Conservation (phyloP, 2,888 invertebrate species). For the Tipula unca region DNA sequence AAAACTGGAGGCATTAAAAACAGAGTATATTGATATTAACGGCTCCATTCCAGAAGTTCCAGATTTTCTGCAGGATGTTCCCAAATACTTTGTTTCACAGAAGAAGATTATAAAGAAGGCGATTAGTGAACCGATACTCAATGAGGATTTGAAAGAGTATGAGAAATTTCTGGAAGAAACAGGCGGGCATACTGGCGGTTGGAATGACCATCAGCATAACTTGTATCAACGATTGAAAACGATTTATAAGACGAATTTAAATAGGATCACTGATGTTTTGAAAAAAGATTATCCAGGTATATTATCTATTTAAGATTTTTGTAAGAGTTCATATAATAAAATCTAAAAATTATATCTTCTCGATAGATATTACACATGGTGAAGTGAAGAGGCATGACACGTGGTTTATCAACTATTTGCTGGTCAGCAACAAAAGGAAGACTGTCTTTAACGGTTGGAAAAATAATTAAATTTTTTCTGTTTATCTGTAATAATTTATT, state of each 20-base stretch:
- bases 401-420: conserved; percentile 44
- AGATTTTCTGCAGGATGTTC: conserved; percentile 1
- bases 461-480: conserved; percentile 23
- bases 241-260: conserved; percentile 28
- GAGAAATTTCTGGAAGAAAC: conserved; percentile 46
- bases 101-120: not conserved
- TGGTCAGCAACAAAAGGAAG: conserved; percentile 41
- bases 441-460: conserved; percentile 42
- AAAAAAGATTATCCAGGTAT: conserved; percentile 15
- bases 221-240: conserved; percentile 42
- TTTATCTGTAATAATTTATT: not conserved
- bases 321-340: not conserved
- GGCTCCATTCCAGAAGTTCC: not conserved
- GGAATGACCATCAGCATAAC: conserved; percentile 49
- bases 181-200: conserved; percentile 48
- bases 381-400: conserved; percentile 43
- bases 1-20: not conserved
- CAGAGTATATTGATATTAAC: not conserved
- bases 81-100: not conserved
- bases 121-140: conserved; percentile 15
- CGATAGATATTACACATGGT: conserved; percentile 35
- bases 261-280: conserved; percentile 17
- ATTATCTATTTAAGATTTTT: too few relatives aligned
- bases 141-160: conserved; percentile 45
- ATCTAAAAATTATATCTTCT: conserved; percentile 23